Conservation (phyloP, 1,140 invertebrate genomes). For the Chironomus striatipennis region DNA sequence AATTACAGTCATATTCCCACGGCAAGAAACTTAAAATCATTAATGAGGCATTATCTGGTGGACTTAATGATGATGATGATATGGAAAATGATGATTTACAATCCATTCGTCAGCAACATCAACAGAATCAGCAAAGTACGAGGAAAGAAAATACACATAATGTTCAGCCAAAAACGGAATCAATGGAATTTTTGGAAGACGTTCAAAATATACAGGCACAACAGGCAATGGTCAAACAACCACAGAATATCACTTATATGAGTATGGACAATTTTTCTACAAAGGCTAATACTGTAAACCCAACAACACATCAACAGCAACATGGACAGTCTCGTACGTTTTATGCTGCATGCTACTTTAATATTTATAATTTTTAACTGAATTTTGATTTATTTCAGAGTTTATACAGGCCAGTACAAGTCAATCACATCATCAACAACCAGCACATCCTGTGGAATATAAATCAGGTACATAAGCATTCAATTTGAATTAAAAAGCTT, state of each 20-base stretch:
- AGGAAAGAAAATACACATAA: not conserved
- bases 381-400: not conserved
- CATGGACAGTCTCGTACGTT: not conserved
- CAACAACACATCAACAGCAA: not conserved
- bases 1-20: not conserved
- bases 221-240: not conserved
- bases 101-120: not conserved
- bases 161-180: not conserved
- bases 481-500: no score
- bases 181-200: not conserved
- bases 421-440: not conserved
- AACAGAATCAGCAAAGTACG: not conserved
- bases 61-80: slow-evolving; percentile 8
- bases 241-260: slow-evolving; percentile 5
- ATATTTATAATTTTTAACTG: not conserved
- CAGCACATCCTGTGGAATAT: not conserved
- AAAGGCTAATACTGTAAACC: not conserved
- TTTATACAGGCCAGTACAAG: not conserved
- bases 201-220: not conserved
- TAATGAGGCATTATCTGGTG: not conserved
- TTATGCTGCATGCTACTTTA: not conserved
- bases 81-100: not conserved
- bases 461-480: not conserved
- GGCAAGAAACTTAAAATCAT: slow-evolving; percentile 10
- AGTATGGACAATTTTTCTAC: not conserved